Base-by-base conservation (phyloP, 2,888 invertebrate species). In the Mycalesis mineus region DNA sequence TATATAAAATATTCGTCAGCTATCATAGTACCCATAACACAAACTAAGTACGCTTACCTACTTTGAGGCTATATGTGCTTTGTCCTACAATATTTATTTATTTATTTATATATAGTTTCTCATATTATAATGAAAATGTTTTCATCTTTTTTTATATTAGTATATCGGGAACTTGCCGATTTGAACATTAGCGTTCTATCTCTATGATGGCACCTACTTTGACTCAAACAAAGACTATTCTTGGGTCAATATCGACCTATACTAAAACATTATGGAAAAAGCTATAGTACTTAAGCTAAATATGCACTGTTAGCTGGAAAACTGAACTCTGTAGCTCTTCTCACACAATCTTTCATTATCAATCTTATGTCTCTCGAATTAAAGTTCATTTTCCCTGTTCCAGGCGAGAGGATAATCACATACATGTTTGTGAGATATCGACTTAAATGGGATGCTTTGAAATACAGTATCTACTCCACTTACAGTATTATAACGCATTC, bases 371-470 rank as follows among this genome's bases (percentile, higher is more conserved):
- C 3, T 1, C 17, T 40, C 33, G 36, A n/a, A 5, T 17, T 42
- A 42, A 53, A 50, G 54, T 44, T 58, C 41, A 41, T 53, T 52
- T 57, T 57, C 65, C 49, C 39, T 44, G 56, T 70, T 71, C 58
- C 75, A 89, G 90, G 85, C 65, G 90, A 90, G 75, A 73, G 79
- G 55, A 78, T 82, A 50, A 68, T 91, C 6, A 77, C 78, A 4
- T 91, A 90, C 63, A 72, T 90, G 72, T 90, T 78, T 58, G 73
- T 86, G 13, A 77, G 91, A 58, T 84, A 87, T 63, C 80, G 82
- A 28, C 72, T 91, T 14, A 82, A 83, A 61, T 91, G 90, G 90
- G 82, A 90, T 61, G 88, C 87, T 8, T 64, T 88, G 4, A 85
- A 80, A 60, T 90, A 75, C 71, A 88, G 88, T 64, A 65, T 88